Percentiles rank a stretch among this genome's conserved stretches.
Conservation (phyloP, 2,113 vertebrate species). For the Alligator mississippiensis region DNA sequence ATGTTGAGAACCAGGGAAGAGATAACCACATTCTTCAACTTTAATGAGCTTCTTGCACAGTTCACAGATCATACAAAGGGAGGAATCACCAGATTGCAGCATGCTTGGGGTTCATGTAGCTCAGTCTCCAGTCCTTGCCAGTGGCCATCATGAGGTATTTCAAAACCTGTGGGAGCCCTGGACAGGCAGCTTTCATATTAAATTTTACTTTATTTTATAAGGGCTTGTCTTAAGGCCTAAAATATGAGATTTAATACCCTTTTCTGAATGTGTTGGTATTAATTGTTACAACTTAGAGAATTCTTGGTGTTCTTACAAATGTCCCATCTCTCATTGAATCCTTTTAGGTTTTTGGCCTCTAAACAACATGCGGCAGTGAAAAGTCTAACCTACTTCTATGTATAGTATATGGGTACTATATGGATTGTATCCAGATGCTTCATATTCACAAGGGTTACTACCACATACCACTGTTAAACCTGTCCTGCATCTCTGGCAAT, state of each 20-base stretch:
- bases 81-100: no score
- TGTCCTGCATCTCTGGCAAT: background rate
- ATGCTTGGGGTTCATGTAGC: background rate
- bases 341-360: background rate
- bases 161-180: no score
- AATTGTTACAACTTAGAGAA: background rate
- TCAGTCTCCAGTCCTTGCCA: background rate
- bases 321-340: background rate
- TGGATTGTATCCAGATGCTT: background rate
- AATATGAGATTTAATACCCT: background rate
- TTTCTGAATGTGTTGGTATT: background rate
- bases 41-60: background rate
- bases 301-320: background rate
- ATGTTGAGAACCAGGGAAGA: background rate
- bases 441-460: background rate
- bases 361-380: background rate
- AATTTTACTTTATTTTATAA: background rate
- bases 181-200: background rate
- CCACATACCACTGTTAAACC: constrained; percentile 6
- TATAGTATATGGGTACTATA: constrained; percentile 3
- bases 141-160: no score
- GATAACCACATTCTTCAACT: background rate
- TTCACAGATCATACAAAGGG: background rate
- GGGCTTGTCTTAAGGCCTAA: background rate
- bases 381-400: constrained; percentile 21